Conservation (phyloP, 2,888 invertebrate species). For the Drosophila paracracens region DNA sequence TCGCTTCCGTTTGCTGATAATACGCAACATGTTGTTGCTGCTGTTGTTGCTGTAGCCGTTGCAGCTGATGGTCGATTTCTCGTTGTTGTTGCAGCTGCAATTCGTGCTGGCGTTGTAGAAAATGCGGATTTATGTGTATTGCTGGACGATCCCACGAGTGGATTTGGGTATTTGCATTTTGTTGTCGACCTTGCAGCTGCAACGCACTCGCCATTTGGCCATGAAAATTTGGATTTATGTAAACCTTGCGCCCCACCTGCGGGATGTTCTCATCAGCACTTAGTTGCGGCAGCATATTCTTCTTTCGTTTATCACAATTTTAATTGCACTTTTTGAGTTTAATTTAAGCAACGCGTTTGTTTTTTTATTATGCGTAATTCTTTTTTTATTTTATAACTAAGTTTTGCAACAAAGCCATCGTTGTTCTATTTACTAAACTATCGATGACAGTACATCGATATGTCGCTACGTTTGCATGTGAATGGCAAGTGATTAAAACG, state of each 20-base stretch:
- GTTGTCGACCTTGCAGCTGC: slow-evolving; percentile 58
- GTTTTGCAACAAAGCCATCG: slow-evolving; percentile 33
- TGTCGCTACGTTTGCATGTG: slow-evolving; percentile 1
- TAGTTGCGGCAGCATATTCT: slow-evolving; percentile 62
- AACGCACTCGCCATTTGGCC: slow-evolving; percentile 28
- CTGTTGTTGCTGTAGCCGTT: slow-evolving; percentile 29
- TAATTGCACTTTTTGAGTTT: slow-evolving; percentile 1
- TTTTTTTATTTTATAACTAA: slow-evolving; percentile 15
- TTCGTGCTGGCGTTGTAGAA: slow-evolving; percentile 77
- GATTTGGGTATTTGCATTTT: slow-evolving; percentile 15
- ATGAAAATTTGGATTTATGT: slow-evolving; percentile 84
- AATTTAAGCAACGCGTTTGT: neutral
- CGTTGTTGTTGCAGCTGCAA: slow-evolving; percentile 23
- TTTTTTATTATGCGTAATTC: neutral
- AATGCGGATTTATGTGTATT: slow-evolving; percentile 84
- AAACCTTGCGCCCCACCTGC: slow-evolving; percentile 80
- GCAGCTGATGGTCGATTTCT: slow-evolving; percentile 15
- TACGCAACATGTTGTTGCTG: slow-evolving; percentile 43
- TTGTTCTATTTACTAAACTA: slow-evolving; percentile 5
- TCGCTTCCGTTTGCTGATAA: slow-evolving; percentile 37
- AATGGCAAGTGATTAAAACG: slow-evolving; percentile 36
- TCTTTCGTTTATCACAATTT: slow-evolving; percentile 25
- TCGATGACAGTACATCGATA: slow-evolving; percentile 15
- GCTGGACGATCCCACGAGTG: slow-evolving; percentile 56
- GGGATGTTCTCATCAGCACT: slow-evolving; percentile 83